Base-by-base conservation (phyloP, 2,888 invertebrate species). In the Standfussiana lucernea region DNA sequence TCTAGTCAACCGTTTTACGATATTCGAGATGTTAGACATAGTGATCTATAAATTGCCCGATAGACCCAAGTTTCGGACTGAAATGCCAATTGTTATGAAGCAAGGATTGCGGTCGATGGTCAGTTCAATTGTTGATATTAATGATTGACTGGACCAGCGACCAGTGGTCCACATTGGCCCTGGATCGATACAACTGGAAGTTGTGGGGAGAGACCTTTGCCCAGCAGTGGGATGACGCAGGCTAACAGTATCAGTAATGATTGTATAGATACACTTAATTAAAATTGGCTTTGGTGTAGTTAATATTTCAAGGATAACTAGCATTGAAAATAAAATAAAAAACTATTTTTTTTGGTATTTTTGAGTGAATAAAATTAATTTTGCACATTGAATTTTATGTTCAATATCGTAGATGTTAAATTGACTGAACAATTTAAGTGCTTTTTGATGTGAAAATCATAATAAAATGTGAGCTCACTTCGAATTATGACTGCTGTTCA, bases 1-100 rank as follows among this genome's bases (percentile, higher is more conserved):
- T 15, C 79, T 83, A 71, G 88, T 89, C 87, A 83, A 87, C 79
- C 87, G 82, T 87, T 87, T 89, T 85, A 89, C 89, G 79, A 87
- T 85, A 87, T 80, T 85, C 77, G 80, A 75, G 68, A 74, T 83
- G 77, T 83, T 76, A 72, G 71, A 76, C 82, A 70, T 80, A 76
- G 83, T 85, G 78, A 77, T 75, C 80, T 83, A 87, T 85, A 85
- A 89, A 85, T 83, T 82, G 89, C 74, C 61, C 70, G 24, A 76
- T 71, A 72, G 75, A 68, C 56, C 50, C 66, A 42, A 35, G 42
- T 28, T 35, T 84, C 50, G 64, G 73, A 69, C 42, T 40, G 67
- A 75, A 84, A 79, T 72, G 32, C 62, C 82, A 50, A 82, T 86
- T 76, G 86, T 70, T 70, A 76, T 86, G 45, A 24, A 50, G 68